Percentiles rank a stretch among this genome's conserved stretches.
Conservation (phyloP, 2,113 vertebrate genomes). For the Etheostoma spectabile region DNA sequence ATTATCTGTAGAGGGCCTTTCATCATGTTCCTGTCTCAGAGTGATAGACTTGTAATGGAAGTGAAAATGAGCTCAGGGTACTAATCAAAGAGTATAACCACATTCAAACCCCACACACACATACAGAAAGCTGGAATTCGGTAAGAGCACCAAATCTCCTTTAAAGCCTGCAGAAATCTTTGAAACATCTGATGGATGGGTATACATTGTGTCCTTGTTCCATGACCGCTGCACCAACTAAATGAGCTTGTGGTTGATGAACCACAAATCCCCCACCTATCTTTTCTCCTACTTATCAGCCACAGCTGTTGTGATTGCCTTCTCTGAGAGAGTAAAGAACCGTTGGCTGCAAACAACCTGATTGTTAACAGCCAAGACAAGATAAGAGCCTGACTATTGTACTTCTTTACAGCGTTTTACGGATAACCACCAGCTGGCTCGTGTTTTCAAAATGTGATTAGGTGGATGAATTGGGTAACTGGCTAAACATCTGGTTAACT, state of each 20-base stretch:
- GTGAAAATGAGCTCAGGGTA: constrained; percentile 69
- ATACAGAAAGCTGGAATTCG: constrained; percentile 24
- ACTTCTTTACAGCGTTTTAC: constrained; percentile 55
- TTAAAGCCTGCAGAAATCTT: constrained; percentile 37
- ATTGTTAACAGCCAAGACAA: constrained; percentile 58
- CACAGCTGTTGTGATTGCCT: constrained; percentile 47
- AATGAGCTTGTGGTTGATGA: constrained; percentile 50
- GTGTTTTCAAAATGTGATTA: constrained; percentile 39
- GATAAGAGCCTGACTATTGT: constrained; percentile 51
- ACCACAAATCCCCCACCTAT: constrained; percentile 50
- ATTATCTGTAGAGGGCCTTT: constrained; percentile 66
- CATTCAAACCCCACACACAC: constrained; percentile 45
- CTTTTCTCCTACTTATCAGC: constrained; percentile 49
- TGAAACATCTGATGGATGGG: constrained; percentile 56
- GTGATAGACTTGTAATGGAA: constrained; percentile 74
- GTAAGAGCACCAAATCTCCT: constrained; percentile 13
- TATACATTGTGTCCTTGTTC: constrained; percentile 40
- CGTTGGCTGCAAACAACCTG: constrained; percentile 57
- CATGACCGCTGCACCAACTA: constrained; percentile 49
- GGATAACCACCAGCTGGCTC: constrained; percentile 58
- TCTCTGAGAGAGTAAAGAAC: constrained; percentile 15
- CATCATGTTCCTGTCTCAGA: constrained; percentile 62
- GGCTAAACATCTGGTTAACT: not conserved
- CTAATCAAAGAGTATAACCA: constrained; percentile 46
- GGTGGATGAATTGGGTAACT: not conserved